Evolutionary conservation across 2,797 vertebrate species (phyloP), one percentile per base, ranked within the genome.

Genomic region (Alosa sapidissima): DNA sequence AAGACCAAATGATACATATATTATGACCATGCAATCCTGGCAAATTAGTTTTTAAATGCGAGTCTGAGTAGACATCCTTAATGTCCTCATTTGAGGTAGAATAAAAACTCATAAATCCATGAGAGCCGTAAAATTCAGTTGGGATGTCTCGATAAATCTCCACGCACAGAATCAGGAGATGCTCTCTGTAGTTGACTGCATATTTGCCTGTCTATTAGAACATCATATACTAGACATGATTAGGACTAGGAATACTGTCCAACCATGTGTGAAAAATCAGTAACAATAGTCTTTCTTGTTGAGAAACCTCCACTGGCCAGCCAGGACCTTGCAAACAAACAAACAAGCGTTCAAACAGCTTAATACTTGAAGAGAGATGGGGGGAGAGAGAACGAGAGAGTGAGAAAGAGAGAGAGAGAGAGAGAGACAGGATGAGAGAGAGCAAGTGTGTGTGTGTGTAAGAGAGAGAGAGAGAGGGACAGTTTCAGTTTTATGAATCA

Each of bases 401-500:
- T 4, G 55, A 58, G 55, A 21, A 19, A 58, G 55, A 21, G 55
- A 21, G 55, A 62, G 58, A 24, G 62, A 0, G 9, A 14, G 11
- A 14, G 28, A 11, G 65, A 3, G 14, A 19, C 41, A 5, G 5
- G 28, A 28, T 28, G 21, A 62, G n/a, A 62, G 58, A 24, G 62
- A 0, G 9, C 28, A 36, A 11, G 24, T 68, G 28, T 68, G 58
- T 62, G n/a, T 62, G 58, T 14, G 55, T 58, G 0, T 16, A 41
- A 19, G 41, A 5, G 5, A 41, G 14, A 75, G 41, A 41, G 72
- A 78, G 72, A 78, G 41, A 78, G 5, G 13, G 72, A 21, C 5
- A 47, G 19, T 21, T 78, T 78, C 14, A 78, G 41, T 78, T 78
- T 78, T 78, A 78, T 78, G 72, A 78, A 78, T 78, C 72, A 78